phyloP scores from a whole-genome alignment of 2,888 invertebrate genomes.

The Eupeodes luniger region DNA sequence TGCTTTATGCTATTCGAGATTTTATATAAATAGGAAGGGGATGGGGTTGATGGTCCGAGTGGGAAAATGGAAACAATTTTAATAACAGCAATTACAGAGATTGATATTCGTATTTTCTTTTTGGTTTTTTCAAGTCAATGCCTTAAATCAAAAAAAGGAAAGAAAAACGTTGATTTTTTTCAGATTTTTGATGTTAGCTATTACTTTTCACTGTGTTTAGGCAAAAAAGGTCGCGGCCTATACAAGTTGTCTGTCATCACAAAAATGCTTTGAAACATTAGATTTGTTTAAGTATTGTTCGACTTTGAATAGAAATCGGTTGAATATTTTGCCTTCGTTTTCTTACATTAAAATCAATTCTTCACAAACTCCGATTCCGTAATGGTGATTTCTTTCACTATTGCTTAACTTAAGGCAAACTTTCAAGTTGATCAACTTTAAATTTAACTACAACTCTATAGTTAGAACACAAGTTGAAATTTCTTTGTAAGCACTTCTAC shows the following conservation, averaged over 20 bases:
- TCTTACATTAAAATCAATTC: too few relatives aligned
- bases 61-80: constrained; percentile 69
- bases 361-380: too few relatives aligned
- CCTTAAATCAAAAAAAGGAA: constrained; percentile 3
- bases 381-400: too few relatives aligned
- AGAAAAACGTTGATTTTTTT: neutral
- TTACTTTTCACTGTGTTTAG: neutral
- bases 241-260: constrained; percentile 23
- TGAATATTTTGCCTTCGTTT: neutral
- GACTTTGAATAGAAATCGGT: neutral
- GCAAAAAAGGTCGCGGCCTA: constrained; percentile 5
- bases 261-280: neutral
- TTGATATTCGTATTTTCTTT: constrained; percentile 62
- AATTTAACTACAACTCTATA: too few relatives aligned
- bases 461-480: too few relatives aligned
- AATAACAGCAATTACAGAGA: constrained; percentile 74
- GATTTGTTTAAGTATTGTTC: neutral
- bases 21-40: neutral
- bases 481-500: too few relatives aligned
- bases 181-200: neutral
- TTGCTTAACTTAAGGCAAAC: too few relatives aligned
- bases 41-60: constrained; percentile 25
- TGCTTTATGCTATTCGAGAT: neutral
- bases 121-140: constrained; percentile 21
- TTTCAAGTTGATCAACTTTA: too few relatives aligned